Percentiles rank a stretch among this genome's conserved stretches.
These are phyloP conservation scores for Mionectes macconnelli DNA, from an alignment of 2,113 vertebrate genomes.

Conservation along the genomic window DNA sequence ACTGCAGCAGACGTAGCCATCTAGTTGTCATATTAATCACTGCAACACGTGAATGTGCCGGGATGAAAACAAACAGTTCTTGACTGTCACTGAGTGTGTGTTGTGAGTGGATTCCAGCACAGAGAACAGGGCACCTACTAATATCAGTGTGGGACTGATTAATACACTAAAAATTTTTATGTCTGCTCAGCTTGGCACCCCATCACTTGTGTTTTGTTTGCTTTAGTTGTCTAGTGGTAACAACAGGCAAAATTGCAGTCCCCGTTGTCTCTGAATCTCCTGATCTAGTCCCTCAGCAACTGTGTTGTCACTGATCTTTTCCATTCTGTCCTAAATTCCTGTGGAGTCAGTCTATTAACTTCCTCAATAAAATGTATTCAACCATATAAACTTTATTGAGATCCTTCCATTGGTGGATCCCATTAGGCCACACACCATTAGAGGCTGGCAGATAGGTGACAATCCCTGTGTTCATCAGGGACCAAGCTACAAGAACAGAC, in stretches of 20 bases:
- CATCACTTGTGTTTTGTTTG: neutral
- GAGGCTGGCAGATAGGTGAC: neutral
- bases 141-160: neutral
- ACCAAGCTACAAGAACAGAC: neutral
- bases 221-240: neutral
- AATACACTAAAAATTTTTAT: neutral
- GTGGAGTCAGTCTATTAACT: constrained; percentile 24
- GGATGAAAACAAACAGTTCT: neutral
- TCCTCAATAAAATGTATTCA: constrained; percentile 52
- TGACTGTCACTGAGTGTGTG: neutral
- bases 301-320: constrained; percentile 33
- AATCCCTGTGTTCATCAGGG: neutral
- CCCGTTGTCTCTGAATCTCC: neutral
- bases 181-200: neutral
- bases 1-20: neutral
- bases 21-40: neutral
- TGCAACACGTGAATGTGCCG: neutral
- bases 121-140: neutral
- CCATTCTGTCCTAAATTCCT: constrained; percentile 32
- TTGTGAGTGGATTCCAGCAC: neutral
- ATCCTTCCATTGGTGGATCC: constrained; percentile 5
- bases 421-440: neutral
- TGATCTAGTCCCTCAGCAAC: constrained; percentile 13
- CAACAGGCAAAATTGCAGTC: neutral
- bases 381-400: neutral